phyloP scores from a whole-genome alignment of 64 coral and sea anemone species.

The Montipora foliosa region DNA sequence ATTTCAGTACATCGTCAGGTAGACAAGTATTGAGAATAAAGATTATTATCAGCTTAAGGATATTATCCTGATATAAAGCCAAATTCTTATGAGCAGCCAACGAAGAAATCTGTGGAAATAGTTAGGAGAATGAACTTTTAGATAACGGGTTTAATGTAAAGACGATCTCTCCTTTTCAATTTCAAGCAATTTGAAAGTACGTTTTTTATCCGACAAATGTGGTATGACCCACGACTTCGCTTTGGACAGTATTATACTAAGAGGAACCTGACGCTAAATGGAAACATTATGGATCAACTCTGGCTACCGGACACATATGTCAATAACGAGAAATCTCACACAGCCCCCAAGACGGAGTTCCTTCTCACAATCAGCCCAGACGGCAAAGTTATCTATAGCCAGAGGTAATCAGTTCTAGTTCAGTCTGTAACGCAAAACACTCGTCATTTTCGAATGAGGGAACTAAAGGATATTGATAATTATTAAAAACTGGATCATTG shows the following conservation, averaged over 20 bases:
- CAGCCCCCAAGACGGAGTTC: conserved; percentile 75
- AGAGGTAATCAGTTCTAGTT: conserved; percentile 59
- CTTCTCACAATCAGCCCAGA: conserved; percentile 67
- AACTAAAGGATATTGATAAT: not conserved
- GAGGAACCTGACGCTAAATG: conserved; percentile 78
- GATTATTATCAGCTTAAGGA: no score
- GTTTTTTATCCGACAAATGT: conserved; percentile 84
- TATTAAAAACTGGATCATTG: no score
- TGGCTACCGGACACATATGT: conserved; percentile 91
- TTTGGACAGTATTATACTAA: conserved; percentile 59
- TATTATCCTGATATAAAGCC: no score
- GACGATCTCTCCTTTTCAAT: not conserved
- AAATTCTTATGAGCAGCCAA: no score
- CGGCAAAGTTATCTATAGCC: conserved; percentile 81
- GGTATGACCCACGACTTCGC: conserved; percentile 71
- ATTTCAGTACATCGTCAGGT: no score
- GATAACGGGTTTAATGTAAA: no score
- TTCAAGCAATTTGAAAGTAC: conserved; percentile 83
- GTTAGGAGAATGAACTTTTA: no score
- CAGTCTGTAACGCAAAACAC: not conserved
- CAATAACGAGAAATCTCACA: conserved; percentile 86
- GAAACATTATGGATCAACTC: conserved; percentile 88
- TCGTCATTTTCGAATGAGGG: not conserved
- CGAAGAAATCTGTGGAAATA: no score
- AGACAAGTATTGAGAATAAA: no score